Evolutionary conservation across 1,140 invertebrate genomes (phyloP), one percentile per base, ranked within the genome.

Genomic region (Cydia amplana): DNA sequence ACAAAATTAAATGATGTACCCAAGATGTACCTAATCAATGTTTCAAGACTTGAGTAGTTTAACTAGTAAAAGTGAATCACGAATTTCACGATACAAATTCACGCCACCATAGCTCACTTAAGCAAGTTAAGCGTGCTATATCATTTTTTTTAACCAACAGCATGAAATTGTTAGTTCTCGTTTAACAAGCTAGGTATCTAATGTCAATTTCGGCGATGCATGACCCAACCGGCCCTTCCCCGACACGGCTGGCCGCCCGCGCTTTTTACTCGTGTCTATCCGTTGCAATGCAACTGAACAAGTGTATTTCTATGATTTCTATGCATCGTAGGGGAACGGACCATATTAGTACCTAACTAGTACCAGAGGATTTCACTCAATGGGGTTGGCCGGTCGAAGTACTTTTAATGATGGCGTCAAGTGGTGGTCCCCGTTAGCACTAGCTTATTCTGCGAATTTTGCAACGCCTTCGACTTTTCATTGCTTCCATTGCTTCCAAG

Each of bases 211-310:
- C 81, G 79, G 75, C 79, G 75, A 84, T 82, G 80, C 82, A 79
- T 85, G 81, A 85, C 82, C 79, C 77, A 79, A 83, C 80, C 79
- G 79, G 84, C 83, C 70, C 77, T 60, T 46, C 73, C 75, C 73
- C 73, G 79, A 76, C 75, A 79, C 79, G 74, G 72, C 65, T 80
- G 73, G 40, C 40, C 18, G 72, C 18, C 12, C 20, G 14, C 72
- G 20, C 20, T 46, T 73, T 49, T 73, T 49, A 40, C 72, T 67
- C 65, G 12, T 49, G 12, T 49, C 28, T 67, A 32, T 67, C 25
- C 64, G 64, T 67, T 67, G 64, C 64, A 67, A 55, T 55, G 51
- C 51, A 18, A 55, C 51, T 18, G 0, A 0, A 73, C 40, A 25
- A 49, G 40, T 51, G 16, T 49, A 49, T 73, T 23, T 73, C 20